Evolutionary conservation across 1,140 invertebrate genomes (phyloP), one percentile per base, ranked within the genome.

Genomic region (Brachionus calyciflorus): DNA sequence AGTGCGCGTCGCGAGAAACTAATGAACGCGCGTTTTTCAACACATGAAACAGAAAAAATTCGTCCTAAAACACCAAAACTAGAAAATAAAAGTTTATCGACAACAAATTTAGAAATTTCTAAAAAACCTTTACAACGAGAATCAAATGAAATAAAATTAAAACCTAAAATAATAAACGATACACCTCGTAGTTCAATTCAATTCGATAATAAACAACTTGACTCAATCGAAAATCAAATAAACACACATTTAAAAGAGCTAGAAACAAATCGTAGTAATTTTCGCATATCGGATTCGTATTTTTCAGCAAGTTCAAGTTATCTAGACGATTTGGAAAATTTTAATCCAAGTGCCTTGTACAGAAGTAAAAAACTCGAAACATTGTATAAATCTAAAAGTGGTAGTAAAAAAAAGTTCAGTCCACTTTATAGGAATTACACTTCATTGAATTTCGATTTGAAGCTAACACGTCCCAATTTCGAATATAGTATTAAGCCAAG

Each of bases 161-260:
- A 37, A 60, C 55, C 55, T 17, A 60, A 60, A 37, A 37, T 60
- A 41, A 33, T 19, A 10, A 10, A 14, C 6, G 55, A 60, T 7
- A 37, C 55, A 37, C 21, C 55, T 12, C n/a, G 30, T 17, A 6
- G 17, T 3, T 60, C 55, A n/a, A 60, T 60, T 60, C 28, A 60
- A 9, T 44, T 65, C 12, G 37, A 65, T 12, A 65, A 65, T 37
- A 44, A 41, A 26, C 33, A 65, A n/a, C 12, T 65, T 1, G 60
- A 65, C 28, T 44, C 60, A 41, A 65, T 65, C 7, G 60, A 65
- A 24, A 65, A 44, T 26, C 37, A 65, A 65, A 65, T 65, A 41
- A 65, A 65, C 28, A 41, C 60, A 24, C 60, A 65, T 44, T 46
- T 65, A 44, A 65, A 24, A 65, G 60, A 65, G 19, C 19, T 65